A percentile compares a stretch with the other conserved stretches of the same genome.
These are phyloP conservation scores for Himantopus leucocephalus DNA, from an alignment of 2,113 vertebrate species.

Conservation along the genomic window DNA sequence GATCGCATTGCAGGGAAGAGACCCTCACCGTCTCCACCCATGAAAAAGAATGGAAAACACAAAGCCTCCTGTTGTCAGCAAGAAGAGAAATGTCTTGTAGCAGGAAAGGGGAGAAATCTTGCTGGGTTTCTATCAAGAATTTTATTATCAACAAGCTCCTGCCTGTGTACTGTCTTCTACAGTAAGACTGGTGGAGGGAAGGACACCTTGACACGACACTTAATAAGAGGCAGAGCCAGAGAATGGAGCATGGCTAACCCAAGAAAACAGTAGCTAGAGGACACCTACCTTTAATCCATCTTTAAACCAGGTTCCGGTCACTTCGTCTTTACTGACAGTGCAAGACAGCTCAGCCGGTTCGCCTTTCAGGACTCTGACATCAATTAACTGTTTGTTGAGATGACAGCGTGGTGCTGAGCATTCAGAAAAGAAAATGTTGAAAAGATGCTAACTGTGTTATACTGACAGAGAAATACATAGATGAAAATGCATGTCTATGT, in stretches of 20 bases:
- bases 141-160: neutral
- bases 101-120: neutral
- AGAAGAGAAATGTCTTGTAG: neutral
- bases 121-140: neutral
- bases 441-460: neutral
- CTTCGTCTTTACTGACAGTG: slow-evolving; percentile 74
- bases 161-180: neutral
- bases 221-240: neutral
- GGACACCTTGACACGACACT: neutral
- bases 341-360: slow-evolving; percentile 78
- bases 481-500: fast-evolving
- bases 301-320: slow-evolving; percentile 84
- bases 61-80: neutral
- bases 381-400: slow-evolving; percentile 78
- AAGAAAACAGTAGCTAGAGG: neutral
- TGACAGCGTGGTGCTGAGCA: slow-evolving; percentile 70
- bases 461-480: neutral
- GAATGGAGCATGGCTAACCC: neutral
- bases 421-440: neutral
- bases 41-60: neutral
- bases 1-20: neutral
- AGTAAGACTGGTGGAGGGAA: neutral
- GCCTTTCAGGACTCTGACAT: slow-evolving; percentile 73
- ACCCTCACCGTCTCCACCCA: neutral
- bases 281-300: slow-evolving; percentile 81